A percentile compares a stretch with the other conserved stretches of the same genome.
Evolutionary conservation across 35 echinoderm and acorn worm genomes (phyloP).

Genomic region (Ophioderma brevispina): DNA sequence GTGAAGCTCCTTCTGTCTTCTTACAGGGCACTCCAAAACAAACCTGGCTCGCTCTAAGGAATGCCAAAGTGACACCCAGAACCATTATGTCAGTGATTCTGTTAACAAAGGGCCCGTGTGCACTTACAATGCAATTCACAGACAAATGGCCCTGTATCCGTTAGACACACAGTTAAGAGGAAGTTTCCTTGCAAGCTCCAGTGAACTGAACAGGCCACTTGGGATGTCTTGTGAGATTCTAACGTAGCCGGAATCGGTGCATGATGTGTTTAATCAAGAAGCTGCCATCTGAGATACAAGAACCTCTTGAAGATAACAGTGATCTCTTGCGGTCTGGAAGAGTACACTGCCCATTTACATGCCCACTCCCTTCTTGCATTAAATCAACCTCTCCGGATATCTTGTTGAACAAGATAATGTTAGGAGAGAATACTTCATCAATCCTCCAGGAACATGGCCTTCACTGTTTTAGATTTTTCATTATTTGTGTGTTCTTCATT

Average conservation of each 20-base stretch:
- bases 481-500: too few relatives aligned
- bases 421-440: neutral
- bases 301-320: neutral
- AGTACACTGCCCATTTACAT: neutral
- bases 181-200: neutral
- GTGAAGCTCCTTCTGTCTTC: neutral
- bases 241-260: neutral
- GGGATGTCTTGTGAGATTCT: neutral
- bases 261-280: slow-evolving; percentile 2
- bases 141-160: neutral
- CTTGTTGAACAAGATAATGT: neutral
- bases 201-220: neutral
- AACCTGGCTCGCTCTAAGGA: too few relatives aligned
- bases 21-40: neutral
- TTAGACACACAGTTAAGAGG: neutral
- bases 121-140: neutral
- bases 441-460: too few relatives aligned
- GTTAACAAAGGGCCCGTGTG: neutral
- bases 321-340: neutral
- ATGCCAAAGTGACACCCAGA: neutral
- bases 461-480: too few relatives aligned
- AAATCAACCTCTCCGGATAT: neutral
- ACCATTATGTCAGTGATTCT: neutral
- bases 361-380: neutral
- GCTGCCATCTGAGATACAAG: neutral